Evolutionary conservation across 2,113 vertebrate genomes (phyloP).

Genomic region (Anseranas semipalmata): DNA sequence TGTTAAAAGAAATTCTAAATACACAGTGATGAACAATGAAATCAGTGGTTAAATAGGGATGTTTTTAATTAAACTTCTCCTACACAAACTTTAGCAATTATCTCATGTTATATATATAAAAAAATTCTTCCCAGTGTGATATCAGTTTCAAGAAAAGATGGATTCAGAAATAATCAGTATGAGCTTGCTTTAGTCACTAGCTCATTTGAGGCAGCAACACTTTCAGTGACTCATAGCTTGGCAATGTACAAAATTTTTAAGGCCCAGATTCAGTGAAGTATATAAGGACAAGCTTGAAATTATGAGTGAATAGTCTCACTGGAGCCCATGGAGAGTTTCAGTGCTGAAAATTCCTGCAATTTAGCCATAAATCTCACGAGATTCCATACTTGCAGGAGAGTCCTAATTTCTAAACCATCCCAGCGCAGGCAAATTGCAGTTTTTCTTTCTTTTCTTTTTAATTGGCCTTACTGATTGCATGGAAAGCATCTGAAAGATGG

Average conservation of each 20-base stretch:
- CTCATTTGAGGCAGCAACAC: not conserved
- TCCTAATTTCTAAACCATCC: not conserved
- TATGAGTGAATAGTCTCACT: not conserved
- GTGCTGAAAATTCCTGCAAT: not conserved
- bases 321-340: not conserved
- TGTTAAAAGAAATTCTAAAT: not conserved
- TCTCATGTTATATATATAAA: not conserved
- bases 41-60: not conserved
- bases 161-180: not conserved
- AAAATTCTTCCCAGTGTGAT: not conserved
- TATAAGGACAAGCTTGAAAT: not conserved
- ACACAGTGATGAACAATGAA: not conserved
- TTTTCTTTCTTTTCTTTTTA: not conserved
- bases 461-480: not conserved
- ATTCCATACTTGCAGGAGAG: not conserved
- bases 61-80: not conserved
- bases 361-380: not conserved
- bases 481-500: not conserved
- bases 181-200: not conserved
- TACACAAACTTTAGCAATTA: not conserved
- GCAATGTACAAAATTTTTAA: constrained; percentile 2
- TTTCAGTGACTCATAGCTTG: not conserved
- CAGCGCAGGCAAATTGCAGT: not conserved
- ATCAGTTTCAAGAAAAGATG: not conserved
- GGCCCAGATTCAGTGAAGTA: not conserved